Evolutionary conservation across 2,797 vertebrate genomes (phyloP), one percentile per base, ranked within the genome.

Genomic region (Coracias cyanogaster): DNA sequence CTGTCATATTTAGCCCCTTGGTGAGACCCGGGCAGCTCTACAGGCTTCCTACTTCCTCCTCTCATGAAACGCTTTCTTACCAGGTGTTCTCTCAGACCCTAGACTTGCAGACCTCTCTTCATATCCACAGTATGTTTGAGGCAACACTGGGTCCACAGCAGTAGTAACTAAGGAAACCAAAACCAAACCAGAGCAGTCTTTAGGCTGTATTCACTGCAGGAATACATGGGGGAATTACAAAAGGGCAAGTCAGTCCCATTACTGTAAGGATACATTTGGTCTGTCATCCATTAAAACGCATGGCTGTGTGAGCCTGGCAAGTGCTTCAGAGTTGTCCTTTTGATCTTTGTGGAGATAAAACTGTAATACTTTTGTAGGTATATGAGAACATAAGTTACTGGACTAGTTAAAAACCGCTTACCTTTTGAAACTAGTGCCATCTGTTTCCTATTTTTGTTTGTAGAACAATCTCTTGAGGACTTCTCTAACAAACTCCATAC

Each of bases 311-410:
- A 10, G 45, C 74, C 89, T 94, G 85, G 82, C 55, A 94, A 93
- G 41, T 79, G 70, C 70, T 90, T 94, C 82, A 79, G 82, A 96
- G 76, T 72, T 91, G 35, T 48, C 87, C 78, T 86, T 96, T 96
- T 95, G 91, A 96, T 94, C 79, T 95, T 86, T 77, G 62, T 64
- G 70, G 90, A 93, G 91, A 94, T 92, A 94, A 86, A 94, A 79
- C 45, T 74, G 33, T 67, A 90, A 66, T 73, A 70, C 86, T 96
- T 94, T 90, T 95, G 83, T 80, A 93, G 60, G 55, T 58, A 87
- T 90, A 82, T 54, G 35, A 92, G 64, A 93, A 70, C 45, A 67
- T 77, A 89, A 94, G 81, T 91, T 90, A 95, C 78, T 72, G 33
- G 41, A 90, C 86, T 92, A 89, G 94, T 90, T 94, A 96, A 92